Evolutionary conservation across 1,140 invertebrate genomes (phyloP).

Genomic region (Oedothorax gibbosus): DNA sequence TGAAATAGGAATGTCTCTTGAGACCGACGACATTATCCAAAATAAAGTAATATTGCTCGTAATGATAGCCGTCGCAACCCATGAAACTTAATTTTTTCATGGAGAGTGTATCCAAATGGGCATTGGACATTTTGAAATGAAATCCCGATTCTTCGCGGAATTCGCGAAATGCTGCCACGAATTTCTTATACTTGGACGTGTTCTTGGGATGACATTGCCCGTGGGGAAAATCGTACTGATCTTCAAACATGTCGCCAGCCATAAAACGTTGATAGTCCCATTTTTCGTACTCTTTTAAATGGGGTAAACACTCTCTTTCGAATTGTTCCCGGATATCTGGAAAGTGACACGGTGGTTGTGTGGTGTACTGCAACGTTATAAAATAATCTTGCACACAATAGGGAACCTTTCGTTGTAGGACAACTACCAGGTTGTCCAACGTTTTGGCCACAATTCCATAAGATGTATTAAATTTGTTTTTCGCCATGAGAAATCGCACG

Average conservation of each 20-base stretch:
- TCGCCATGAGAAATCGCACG: background rate
- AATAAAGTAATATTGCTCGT: too few species aligned
- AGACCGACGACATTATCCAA: too few species aligned
- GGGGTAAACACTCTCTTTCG: background rate
- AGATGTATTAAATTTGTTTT: background rate
- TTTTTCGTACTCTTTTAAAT: background rate
- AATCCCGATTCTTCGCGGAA: too few species aligned
- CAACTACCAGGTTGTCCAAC: background rate
- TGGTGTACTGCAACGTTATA: background rate
- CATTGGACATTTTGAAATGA: too few species aligned
- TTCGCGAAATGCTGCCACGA: too few species aligned
- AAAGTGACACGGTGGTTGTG: background rate
- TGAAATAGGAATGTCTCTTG: too few species aligned
- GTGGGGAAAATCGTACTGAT: conserved; percentile 24
- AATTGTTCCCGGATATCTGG: background rate
- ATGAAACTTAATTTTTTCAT: too few species aligned
- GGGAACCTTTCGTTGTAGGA: background rate
- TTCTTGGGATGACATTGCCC: background rate
- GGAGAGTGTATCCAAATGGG: too few species aligned
- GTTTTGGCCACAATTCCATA: background rate
- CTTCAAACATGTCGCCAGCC: background rate
- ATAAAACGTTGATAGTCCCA: background rate
- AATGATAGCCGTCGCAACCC: too few species aligned
- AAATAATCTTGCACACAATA: conserved; percentile 22
- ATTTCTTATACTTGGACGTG: too few species aligned